phyloP scores from a whole-genome alignment of 2,113 vertebrate genomes.

The Onychostruthus taczanowskii region DNA sequence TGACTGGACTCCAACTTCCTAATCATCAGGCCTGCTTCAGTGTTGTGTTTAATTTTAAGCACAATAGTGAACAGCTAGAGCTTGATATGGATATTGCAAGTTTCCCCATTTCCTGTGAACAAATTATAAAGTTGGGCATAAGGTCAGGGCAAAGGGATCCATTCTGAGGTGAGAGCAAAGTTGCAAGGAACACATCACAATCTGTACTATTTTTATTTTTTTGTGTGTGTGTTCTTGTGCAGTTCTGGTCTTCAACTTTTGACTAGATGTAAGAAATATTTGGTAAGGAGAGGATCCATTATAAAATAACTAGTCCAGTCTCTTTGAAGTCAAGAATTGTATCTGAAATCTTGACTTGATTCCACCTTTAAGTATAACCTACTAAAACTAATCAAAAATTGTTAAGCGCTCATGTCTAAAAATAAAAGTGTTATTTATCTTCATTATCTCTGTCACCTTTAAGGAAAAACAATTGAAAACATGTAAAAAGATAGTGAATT shows the following conservation, averaged over 20 bases:
- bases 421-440: neutral
- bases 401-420: neutral
- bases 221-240: rapidly evolving
- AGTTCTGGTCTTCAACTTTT: neutral
- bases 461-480: neutral
- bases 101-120: neutral
- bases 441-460: neutral
- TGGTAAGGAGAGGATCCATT: neutral
- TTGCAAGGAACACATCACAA: neutral
- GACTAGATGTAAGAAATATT: neutral
- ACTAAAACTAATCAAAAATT: neutral
- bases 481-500: neutral
- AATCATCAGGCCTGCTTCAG: neutral
- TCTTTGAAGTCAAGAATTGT: neutral
- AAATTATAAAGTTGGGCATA: neutral
- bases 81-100: neutral
- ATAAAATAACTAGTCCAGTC: neutral
- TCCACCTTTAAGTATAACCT: neutral
- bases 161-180: neutral
- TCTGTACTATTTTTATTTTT: neutral
- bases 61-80: neutral
- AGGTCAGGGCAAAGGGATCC: neutral
- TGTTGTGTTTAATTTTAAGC: neutral
- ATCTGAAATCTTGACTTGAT: neutral
- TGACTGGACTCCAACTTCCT: neutral